Evolutionary conservation across 2,797 vertebrate genomes (phyloP).

Genomic region (Poecilia picta): DNA sequence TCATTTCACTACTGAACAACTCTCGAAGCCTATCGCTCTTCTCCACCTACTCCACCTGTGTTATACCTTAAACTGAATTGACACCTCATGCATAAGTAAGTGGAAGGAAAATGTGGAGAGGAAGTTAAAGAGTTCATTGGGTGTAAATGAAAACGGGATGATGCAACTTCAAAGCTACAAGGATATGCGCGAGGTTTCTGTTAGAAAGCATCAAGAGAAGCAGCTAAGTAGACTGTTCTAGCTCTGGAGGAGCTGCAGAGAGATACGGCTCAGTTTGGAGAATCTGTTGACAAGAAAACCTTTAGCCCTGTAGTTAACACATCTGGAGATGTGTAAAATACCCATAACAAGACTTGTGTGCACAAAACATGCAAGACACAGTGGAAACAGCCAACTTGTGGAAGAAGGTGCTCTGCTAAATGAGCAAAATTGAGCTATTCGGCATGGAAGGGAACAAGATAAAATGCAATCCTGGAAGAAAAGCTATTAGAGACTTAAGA

Average conservation of each 20-base stretch:
- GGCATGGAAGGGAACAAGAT: not conserved
- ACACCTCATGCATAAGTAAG: not conserved
- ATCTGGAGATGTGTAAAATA: not conserved
- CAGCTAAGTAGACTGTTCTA: not conserved
- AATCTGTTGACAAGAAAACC: not conserved
- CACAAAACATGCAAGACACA: not conserved
- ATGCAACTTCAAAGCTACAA: not conserved
- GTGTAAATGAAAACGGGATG: not conserved
- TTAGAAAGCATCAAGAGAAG: not conserved
- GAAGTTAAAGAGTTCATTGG: not conserved
- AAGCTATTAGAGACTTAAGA: not conserved
- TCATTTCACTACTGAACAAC: not conserved
- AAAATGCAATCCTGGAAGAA: not conserved
- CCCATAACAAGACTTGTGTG: not conserved
- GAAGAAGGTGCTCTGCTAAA: not conserved
- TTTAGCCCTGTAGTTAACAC: not conserved
- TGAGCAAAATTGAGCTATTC: not conserved
- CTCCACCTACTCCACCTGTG: not conserved
- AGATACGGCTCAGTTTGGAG: not conserved
- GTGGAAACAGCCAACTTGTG: not conserved
- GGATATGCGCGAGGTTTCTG: not conserved
- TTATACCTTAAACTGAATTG: not conserved
- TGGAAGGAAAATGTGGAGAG: not conserved
- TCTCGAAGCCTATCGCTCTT: not conserved
- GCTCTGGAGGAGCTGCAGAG: not conserved